phyloP scores from a whole-genome alignment of 2,113 vertebrate species.

The Rhinolophus ferrumequinum region DNA sequence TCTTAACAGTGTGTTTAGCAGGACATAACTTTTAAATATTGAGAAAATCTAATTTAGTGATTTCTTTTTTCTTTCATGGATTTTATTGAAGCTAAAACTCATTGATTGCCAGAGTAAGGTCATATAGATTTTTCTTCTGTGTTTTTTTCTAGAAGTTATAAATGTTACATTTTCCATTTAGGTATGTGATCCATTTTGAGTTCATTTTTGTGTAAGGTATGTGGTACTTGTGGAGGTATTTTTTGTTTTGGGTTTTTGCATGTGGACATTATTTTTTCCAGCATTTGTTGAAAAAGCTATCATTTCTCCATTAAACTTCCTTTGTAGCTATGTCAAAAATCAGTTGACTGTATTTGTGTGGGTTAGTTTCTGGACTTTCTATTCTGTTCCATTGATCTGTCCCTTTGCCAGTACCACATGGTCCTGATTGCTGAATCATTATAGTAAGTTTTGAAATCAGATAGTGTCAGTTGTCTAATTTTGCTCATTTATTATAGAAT shows the following conservation, averaged over 20 bases:
- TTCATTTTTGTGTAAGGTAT: not conserved
- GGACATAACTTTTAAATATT: conserved; percentile 29
- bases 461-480: not conserved
- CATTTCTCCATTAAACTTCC: not conserved
- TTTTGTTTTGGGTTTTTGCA: not conserved
- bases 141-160: conserved; percentile 9
- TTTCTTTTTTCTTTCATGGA: not conserved
- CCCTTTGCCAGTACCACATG: not conserved
- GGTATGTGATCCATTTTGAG: not conserved
- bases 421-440: not conserved
- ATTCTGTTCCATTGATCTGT: not conserved
- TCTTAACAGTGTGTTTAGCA: not conserved
- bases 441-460: not conserved
- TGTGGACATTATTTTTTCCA: not conserved
- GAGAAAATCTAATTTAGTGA: not conserved
- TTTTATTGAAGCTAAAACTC: not conserved
- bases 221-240: not conserved
- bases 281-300: not conserved
- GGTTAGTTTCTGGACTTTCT: not conserved
- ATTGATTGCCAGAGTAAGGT: not conserved
- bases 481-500: conserved; percentile 2
- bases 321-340: not conserved
- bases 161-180: not conserved
- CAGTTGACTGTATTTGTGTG: not conserved
- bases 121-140: not conserved